These are phyloP conservation scores for Nyctibius bracteatus DNA, from an alignment of 2,113 vertebrate genomes.

Conservation along the genomic window DNA sequence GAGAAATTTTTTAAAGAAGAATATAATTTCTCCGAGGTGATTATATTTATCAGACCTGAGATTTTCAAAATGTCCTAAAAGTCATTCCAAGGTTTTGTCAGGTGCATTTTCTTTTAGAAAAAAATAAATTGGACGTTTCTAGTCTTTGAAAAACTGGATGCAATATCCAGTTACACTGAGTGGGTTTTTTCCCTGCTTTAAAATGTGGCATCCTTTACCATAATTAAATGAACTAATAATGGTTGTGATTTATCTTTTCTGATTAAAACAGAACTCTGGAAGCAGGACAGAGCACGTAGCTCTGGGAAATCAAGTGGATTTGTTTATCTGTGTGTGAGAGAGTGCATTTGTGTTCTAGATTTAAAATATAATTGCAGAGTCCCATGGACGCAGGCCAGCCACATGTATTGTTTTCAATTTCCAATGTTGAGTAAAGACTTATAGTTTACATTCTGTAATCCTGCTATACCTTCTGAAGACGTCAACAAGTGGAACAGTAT, in stretches of 20 bases:
- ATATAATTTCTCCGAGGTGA: background rate
- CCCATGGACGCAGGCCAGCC: background rate
- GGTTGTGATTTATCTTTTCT: background rate
- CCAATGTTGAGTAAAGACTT: background rate
- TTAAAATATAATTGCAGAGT: background rate
- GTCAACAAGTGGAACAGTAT: background rate
- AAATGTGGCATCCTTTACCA: background rate
- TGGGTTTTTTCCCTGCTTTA: background rate
- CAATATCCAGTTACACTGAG: background rate
- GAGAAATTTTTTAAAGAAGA: background rate
- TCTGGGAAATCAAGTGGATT: slow-evolving; percentile 11
- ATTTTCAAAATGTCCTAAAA: background rate
- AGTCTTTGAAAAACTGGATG: background rate
- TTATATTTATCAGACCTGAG: background rate
- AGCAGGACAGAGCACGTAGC: background rate
- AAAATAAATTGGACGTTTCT: background rate
- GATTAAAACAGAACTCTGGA: background rate
- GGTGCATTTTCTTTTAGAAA: background rate
- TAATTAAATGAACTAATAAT: background rate
- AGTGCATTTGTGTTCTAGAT: background rate
- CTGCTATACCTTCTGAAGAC: background rate
- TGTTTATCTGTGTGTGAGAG: background rate
- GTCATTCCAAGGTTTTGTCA: background rate
- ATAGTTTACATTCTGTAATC: background rate
- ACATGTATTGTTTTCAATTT: background rate